Evolutionary conservation across 2,113 vertebrate genomes (phyloP).

Genomic region (Pelobates fuscus): DNA sequence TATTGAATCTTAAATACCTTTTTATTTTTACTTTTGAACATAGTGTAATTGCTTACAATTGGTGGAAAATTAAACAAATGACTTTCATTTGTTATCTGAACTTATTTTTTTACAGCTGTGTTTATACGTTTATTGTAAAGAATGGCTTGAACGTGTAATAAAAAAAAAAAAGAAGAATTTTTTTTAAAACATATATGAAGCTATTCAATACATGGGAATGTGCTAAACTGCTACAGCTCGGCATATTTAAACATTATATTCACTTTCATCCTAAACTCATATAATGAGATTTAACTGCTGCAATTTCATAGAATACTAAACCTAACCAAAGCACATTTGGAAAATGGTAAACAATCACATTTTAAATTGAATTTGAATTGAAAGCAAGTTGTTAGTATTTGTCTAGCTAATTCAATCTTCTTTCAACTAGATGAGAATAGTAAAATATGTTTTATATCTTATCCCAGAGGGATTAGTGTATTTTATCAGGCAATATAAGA

Average conservation of each 20-base stretch:
- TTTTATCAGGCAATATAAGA: no score
- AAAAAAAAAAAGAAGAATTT: no score
- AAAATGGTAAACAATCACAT: neutral
- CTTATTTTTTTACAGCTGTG: no score
- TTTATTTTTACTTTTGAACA: no score
- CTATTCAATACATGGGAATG: neutral
- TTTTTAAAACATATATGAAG: no score
- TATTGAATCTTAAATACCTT: no score
- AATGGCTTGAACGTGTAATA: no score
- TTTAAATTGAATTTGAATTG: conserved; percentile 1
- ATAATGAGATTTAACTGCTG: neutral
- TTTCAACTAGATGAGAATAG: neutral
- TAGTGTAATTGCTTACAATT: no score
- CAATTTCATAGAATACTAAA: neutral
- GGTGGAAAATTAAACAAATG: no score
- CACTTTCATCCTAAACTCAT: neutral
- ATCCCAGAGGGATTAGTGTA: no score
- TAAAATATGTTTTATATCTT: neutral
- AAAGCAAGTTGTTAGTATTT: conserved; percentile 1
- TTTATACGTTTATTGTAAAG: no score
- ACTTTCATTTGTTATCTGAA: no score
- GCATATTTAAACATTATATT: neutral
- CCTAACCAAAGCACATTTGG: neutral
- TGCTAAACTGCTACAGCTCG: neutral
- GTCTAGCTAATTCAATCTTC: neutral